These are phyloP conservation scores for Rhyacichthys aspro DNA, from an alignment of 2,797 vertebrate genomes.

Conservation along the genomic window DNA sequence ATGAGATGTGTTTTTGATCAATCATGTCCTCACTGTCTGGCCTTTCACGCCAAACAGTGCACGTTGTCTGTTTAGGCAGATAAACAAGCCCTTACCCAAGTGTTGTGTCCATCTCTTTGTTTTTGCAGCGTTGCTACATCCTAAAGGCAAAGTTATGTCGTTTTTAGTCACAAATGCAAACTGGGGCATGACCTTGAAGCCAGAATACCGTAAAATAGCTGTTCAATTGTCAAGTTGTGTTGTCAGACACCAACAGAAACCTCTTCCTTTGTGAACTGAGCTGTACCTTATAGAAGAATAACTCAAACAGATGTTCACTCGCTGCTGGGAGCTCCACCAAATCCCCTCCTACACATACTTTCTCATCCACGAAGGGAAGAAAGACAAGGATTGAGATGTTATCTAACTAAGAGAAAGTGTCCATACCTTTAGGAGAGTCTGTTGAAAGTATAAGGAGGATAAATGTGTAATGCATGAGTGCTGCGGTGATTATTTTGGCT, in stretches of 20 bases:
- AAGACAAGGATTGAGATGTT: background rate
- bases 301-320: slow-evolving; percentile 55
- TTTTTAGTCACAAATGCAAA: too few relatives aligned
- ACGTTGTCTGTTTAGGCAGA: slow-evolving; percentile 9
- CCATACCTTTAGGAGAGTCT: too few relatives aligned
- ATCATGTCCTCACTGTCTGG: slow-evolving; percentile 9
- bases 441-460: too few relatives aligned
- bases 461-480: background rate
- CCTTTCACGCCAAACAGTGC: background rate
- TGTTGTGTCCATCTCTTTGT: slow-evolving; percentile 12
- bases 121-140: too few relatives aligned
- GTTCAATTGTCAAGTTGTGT: too few relatives aligned
- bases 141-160: too few relatives aligned
- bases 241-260: too few relatives aligned
- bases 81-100: slow-evolving; percentile 13
- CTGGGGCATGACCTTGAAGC: too few relatives aligned
- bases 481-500: slow-evolving; percentile 22
- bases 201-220: too few relatives aligned
- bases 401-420: background rate
- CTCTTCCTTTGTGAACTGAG: too few relatives aligned
- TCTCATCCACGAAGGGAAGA: slow-evolving; percentile 12
- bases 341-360: slow-evolving; percentile 35
- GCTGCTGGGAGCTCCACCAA: slow-evolving; percentile 40
- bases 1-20: slow-evolving; percentile 30
- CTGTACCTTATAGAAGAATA: slow-evolving; percentile 37